These are phyloP conservation scores for Schizopygopsis malacanthus DNA, from an alignment of 2,797 vertebrate species.

Conservation along the genomic window DNA sequence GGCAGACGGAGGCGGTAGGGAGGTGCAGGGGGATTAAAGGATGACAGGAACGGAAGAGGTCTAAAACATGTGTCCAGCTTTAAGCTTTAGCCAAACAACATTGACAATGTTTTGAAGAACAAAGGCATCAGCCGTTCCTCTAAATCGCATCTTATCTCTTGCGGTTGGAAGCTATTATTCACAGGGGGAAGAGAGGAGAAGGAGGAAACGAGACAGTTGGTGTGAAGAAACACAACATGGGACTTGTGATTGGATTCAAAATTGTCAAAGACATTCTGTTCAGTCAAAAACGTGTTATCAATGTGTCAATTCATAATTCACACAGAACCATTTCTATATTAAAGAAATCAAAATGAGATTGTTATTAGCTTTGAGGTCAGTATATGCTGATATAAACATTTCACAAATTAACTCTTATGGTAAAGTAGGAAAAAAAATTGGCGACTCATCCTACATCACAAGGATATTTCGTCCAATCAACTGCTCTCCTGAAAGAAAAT, in stretches of 20 bases:
- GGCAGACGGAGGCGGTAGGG: slow-evolving; percentile 6
- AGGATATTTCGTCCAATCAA: background rate
- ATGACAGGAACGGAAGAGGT: slow-evolving; percentile 41
- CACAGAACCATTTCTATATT: background rate
- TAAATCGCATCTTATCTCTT: slow-evolving; percentile 68
- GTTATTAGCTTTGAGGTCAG: background rate
- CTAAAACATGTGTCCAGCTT: slow-evolving; percentile 48
- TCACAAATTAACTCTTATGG: background rate
- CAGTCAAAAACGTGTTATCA: slow-evolving; percentile 49
- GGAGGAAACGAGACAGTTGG: slow-evolving; percentile 52
- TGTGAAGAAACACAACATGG: slow-evolving; percentile 73
- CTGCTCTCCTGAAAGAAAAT: background rate
- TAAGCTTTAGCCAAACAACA: slow-evolving; percentile 49
- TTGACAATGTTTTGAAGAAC: slow-evolving; percentile 70
- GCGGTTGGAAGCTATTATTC: slow-evolving; percentile 69
- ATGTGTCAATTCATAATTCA: background rate
- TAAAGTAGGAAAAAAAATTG: background rate
- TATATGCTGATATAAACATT: background rate
- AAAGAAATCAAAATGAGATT: background rate
- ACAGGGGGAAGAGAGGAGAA: slow-evolving; percentile 61
- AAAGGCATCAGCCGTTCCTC: slow-evolving; percentile 79
- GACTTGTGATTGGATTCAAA: slow-evolving; percentile 69
- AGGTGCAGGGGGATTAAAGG: slow-evolving; percentile 38
- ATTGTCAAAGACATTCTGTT: slow-evolving; percentile 68
- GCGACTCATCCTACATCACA: background rate